Evolutionary conservation across 1,140 invertebrate genomes (phyloP).

Genomic region (Trichoplusia ni): DNA sequence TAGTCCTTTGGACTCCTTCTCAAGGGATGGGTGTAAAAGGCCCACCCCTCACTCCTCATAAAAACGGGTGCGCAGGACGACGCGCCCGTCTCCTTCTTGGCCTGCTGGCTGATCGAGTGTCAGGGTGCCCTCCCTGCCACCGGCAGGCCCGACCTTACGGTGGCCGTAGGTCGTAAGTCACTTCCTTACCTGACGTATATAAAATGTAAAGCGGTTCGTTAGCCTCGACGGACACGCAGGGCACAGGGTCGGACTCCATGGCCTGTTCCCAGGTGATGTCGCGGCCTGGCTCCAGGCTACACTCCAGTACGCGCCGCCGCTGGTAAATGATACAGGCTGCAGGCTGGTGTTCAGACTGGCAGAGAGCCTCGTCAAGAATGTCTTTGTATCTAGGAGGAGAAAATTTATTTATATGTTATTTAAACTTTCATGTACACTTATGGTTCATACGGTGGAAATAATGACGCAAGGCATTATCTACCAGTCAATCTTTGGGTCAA

Average conservation of each 20-base stretch:
- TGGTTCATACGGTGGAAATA: background rate
- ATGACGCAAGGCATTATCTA: no score
- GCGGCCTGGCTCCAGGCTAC: conserved; percentile 82
- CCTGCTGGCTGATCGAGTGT: no score
- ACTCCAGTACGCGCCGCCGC: conserved; percentile 85
- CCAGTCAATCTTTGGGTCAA: no score
- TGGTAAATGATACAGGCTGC: conserved; percentile 91
- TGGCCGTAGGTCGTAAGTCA: no score
- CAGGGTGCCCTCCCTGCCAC: no score
- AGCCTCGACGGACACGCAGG: conserved; percentile 92
- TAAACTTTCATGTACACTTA: background rate
- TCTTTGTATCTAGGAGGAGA: conserved; percentile 88
- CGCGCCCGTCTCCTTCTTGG: no score
- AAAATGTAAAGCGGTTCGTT: conserved; percentile 96
- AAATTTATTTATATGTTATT: background rate
- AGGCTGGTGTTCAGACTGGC: conserved; percentile 86
- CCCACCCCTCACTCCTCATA: no score
- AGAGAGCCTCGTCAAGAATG: conserved; percentile 93
- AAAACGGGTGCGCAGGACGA: no score
- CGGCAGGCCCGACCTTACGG: no score
- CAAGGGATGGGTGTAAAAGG: no score
- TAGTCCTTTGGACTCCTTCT: no score
- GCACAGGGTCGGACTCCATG: conserved; percentile 85
- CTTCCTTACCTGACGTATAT: conserved; percentile 93
- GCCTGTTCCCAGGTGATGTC: conserved; percentile 92